phyloP scores from a whole-genome alignment of 64 coral and sea anemone species.

The Anthopleura sola region DNA sequence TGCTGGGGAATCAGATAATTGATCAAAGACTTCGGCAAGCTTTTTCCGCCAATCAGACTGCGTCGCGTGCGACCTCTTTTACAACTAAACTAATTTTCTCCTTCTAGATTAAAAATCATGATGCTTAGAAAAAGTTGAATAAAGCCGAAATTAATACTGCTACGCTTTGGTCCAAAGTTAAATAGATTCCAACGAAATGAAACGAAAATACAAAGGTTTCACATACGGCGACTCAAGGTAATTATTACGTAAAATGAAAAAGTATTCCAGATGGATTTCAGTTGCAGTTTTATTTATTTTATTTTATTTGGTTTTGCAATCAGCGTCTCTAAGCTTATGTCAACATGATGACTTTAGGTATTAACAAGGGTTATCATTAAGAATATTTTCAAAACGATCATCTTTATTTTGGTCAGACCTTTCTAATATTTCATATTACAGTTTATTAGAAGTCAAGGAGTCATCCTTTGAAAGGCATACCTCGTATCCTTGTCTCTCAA shows the following conservation, averaged over 20 bases:
- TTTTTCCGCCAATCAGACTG: background rate
- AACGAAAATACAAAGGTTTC: background rate
- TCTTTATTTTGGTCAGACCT: too few species aligned
- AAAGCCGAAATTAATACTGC: background rate
- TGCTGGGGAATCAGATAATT: background rate
- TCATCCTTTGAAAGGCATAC: too few species aligned
- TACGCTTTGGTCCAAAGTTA: background rate
- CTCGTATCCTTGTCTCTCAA: too few species aligned
- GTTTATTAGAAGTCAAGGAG: too few species aligned
- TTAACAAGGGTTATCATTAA: background rate
- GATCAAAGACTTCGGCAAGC: background rate
- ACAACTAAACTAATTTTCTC: background rate
- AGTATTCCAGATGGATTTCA: background rate
- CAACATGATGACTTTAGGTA: background rate
- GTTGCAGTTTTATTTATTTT: background rate
- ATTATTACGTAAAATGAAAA: background rate
- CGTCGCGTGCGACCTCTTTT: background rate
- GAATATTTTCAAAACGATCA: background rate
- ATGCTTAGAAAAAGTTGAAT: background rate
- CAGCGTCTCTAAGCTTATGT: background rate
- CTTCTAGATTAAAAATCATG: background rate
- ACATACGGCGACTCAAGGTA: background rate
- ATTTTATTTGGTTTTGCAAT: background rate
- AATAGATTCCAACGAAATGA: background rate
- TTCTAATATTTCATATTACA: too few species aligned